phyloP scores from a whole-genome alignment of 1,140 invertebrate species.

The Dufourea novaeangliae region DNA sequence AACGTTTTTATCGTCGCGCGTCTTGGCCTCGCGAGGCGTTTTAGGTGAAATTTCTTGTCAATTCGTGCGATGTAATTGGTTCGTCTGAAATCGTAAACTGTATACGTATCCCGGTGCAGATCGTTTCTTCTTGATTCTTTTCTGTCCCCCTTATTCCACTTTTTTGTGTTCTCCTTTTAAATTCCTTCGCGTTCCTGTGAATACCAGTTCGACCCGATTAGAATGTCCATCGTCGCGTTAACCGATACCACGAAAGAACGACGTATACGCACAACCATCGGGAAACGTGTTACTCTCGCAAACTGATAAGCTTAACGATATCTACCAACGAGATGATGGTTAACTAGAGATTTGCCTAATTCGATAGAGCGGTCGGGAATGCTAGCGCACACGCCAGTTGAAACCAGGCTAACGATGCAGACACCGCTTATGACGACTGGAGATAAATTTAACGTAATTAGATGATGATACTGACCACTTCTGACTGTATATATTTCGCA shows the following conservation, averaged over 20 bases:
- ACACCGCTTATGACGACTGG: background rate
- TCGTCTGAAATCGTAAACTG: constrained; percentile 39
- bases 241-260: background rate
- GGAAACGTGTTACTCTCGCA: background rate
- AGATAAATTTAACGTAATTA: background rate
- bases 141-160: background rate
- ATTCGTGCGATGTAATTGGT: constrained; percentile 18
- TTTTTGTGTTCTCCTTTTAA: background rate
- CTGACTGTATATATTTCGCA: background rate
- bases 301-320: too few species aligned
- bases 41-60: constrained; percentile 7
- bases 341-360: constrained; percentile 10
- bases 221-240: background rate
- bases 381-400: too few species aligned
- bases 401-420: background rate
- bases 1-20: constrained; percentile 33
- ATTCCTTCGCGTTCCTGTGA: background rate
- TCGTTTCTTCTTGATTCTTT: background rate
- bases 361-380: background rate
- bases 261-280: background rate
- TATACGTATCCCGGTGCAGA: constrained; percentile 9
- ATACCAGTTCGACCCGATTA: background rate
- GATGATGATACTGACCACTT: too few species aligned
- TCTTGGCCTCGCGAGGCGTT: background rate
- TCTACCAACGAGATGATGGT: background rate